Evolutionary conservation across 2,113 vertebrate genomes (phyloP).

Genomic region (Amphiprion percula): DNA sequence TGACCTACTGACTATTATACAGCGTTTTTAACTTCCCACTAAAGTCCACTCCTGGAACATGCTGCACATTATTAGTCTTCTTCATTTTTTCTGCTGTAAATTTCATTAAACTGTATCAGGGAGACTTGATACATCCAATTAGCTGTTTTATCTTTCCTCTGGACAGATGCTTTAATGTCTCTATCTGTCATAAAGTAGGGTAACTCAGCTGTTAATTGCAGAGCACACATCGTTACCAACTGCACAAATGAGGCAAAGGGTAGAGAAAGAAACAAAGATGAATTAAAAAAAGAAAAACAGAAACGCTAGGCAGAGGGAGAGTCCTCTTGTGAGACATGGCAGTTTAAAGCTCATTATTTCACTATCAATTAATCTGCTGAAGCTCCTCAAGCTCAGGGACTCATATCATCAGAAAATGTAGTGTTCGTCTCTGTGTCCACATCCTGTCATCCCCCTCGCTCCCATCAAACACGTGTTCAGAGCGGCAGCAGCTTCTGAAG

Average conservation of each 20-base stretch:
- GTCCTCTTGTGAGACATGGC: conserved; percentile 19
- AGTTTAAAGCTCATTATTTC: conserved; percentile 70
- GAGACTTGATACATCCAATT: not conserved
- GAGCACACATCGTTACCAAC: not conserved
- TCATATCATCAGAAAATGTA: conserved; percentile 51
- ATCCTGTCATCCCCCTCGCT: not conserved
- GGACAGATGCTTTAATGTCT: conserved; percentile 1
- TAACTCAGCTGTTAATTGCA: conserved; percentile 9
- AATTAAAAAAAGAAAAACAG: not conserved
- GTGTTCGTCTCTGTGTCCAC: conserved; percentile 51
- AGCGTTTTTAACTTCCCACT: too few species aligned
- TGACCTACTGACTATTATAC: too few species aligned
- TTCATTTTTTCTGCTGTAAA: not conserved
- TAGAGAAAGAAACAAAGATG: conserved; percentile 16
- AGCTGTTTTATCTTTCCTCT: not conserved
- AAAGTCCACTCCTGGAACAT: not conserved
- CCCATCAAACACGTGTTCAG: conserved; percentile 50
- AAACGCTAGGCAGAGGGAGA: not conserved
- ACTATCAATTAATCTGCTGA: conserved; percentile 65
- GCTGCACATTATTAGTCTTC: not conserved
- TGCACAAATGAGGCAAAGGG: conserved; percentile 12
- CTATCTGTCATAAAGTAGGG: not conserved
- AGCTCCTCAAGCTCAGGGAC: conserved; percentile 49
- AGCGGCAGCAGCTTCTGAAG: conserved; percentile 48
- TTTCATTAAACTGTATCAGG: not conserved